Conservation (phyloP, 2,113 vertebrate genomes). For the Crypturellus undulatus region DNA sequence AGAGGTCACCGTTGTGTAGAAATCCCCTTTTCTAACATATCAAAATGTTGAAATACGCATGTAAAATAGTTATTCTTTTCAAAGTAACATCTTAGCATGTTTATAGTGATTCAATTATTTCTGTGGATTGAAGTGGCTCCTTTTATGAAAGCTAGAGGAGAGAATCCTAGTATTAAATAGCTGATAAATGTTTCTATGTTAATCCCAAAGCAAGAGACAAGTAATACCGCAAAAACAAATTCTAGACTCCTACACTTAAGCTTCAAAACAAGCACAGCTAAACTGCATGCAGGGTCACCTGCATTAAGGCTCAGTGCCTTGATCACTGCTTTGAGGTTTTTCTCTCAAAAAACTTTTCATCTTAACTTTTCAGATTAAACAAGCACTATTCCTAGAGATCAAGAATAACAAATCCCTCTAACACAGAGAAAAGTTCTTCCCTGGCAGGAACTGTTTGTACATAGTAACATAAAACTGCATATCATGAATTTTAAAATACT, state of each 20-base stretch:
- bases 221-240: not conserved
- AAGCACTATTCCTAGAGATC: not conserved
- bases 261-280: not conserved
- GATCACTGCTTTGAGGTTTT: rapidly evolving
- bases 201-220: not conserved
- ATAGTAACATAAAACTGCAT: not conserved
- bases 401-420: not conserved
- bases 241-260: not conserved
- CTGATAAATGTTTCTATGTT: not conserved
- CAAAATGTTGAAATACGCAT: not conserved
- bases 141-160: not conserved
- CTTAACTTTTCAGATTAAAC: not conserved
- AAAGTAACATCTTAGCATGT: not conserved
- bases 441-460: not conserved
- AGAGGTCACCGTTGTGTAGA: not conserved
- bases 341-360: not conserved
- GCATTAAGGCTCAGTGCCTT: not conserved
- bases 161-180: not conserved
- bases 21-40: too few species aligned
- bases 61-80: not conserved
- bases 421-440: not conserved
- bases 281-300: too few species aligned
- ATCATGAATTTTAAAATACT: not conserved
- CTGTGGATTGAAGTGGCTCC: not conserved
- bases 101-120: not conserved